Percentiles rank a stretch among this genome's conserved stretches.
These are phyloP conservation scores for Rhadina sibilatrix DNA, from an alignment of 2,113 vertebrate genomes.

Conservation along the genomic window DNA sequence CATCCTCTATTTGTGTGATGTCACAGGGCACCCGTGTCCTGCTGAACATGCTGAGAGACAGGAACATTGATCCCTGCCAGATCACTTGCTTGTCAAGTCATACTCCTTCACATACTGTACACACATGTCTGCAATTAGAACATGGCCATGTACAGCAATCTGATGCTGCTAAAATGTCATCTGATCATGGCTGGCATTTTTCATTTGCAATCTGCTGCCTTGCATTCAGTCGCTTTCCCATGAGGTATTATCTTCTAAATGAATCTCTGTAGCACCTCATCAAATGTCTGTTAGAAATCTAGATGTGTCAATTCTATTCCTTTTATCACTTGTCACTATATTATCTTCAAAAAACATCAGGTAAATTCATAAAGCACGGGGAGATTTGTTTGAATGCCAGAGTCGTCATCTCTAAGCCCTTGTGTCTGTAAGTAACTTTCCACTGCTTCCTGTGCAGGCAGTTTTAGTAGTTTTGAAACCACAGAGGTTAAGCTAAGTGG, in stretches of 20 bases:
- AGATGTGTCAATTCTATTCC: slow-evolving; percentile 22
- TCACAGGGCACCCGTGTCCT: neutral
- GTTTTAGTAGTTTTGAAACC: slow-evolving; percentile 44
- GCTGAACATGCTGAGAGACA: neutral
- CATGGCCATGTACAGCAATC: neutral
- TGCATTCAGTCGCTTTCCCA: slow-evolving; percentile 44
- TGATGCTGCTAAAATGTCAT: neutral
- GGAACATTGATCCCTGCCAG: neutral
- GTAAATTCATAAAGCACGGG: slow-evolving; percentile 47
- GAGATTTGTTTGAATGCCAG: slow-evolving; percentile 45
- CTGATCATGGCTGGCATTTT: neutral
- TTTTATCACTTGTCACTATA: slow-evolving; percentile 53
- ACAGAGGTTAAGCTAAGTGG: slow-evolving; percentile 56
- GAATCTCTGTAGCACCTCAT: slow-evolving; percentile 57
- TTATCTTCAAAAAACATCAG: slow-evolving; percentile 62
- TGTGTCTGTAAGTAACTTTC: slow-evolving; percentile 40
- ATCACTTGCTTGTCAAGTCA: neutral
- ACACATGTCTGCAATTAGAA: slow-evolving; percentile 38
- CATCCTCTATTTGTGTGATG: neutral
- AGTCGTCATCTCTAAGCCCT: slow-evolving; percentile 20
- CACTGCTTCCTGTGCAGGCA: slow-evolving; percentile 28
- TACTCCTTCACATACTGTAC: neutral
- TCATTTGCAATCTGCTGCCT: neutral
- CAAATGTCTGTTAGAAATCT: slow-evolving; percentile 34
- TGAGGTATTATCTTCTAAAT: slow-evolving; percentile 17